Evolutionary conservation across 2,113 vertebrate genomes (phyloP).

Genomic region (Xenopus borealis): DNA sequence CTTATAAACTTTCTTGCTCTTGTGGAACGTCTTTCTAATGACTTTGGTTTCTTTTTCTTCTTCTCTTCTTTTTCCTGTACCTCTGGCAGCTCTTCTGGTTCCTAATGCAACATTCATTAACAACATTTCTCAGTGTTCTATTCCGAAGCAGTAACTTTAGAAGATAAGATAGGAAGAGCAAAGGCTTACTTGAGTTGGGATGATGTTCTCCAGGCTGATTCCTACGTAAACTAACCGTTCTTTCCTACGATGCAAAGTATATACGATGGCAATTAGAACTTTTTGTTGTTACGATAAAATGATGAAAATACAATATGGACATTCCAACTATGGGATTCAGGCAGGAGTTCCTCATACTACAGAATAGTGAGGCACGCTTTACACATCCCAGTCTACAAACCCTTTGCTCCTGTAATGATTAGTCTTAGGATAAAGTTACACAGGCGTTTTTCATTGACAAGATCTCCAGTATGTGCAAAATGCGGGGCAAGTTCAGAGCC

Average conservation of each 20-base stretch:
- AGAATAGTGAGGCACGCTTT: too few relatives aligned
- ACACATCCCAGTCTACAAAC: too few relatives aligned
- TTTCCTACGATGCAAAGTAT: slow-evolving; percentile 69
- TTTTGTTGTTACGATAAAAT: neutral
- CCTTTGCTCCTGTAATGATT: too few relatives aligned
- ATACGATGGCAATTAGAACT: slow-evolving; percentile 7
- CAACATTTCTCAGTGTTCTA: too few relatives aligned
- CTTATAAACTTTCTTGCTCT: slow-evolving; percentile 92
- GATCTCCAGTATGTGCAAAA: too few relatives aligned
- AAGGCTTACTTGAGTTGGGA: slow-evolving; percentile 83
- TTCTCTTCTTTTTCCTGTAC: slow-evolving; percentile 83
- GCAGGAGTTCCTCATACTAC: too few relatives aligned
- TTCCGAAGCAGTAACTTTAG: too few relatives aligned
- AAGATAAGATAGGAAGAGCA: neutral
- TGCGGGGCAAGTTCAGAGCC: too few relatives aligned
- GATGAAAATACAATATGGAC: neutral
- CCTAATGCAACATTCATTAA: slow-evolving; percentile 51
- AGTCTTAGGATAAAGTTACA: too few relatives aligned
- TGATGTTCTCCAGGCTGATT: slow-evolving; percentile 98
- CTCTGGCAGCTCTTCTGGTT: slow-evolving; percentile 71
- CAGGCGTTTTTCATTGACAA: too few relatives aligned
- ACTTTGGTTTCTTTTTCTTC: slow-evolving; percentile 84
- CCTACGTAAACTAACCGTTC: slow-evolving; percentile 95
- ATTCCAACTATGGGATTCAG: too few relatives aligned
- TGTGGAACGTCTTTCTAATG: slow-evolving; percentile 87